These are phyloP conservation scores for Isaurus tuberculatus DNA, from an alignment of 92 coral and sea anemone genomes.

Conservation along the genomic window DNA sequence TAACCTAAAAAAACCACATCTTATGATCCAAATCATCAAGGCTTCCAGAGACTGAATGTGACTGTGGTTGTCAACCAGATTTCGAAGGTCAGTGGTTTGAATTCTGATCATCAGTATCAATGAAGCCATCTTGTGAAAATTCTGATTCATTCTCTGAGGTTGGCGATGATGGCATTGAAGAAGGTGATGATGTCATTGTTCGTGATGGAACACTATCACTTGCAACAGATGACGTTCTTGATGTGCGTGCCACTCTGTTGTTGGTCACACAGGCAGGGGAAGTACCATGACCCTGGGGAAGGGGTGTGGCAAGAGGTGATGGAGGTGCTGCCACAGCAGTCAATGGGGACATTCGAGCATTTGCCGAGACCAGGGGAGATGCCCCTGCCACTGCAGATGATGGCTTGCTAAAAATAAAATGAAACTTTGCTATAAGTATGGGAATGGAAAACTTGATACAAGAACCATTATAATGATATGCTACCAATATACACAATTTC, in stretches of 20 bases:
- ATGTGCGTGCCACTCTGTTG: constrained; percentile 74
- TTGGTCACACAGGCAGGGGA: constrained; percentile 62
- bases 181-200: constrained; percentile 82
- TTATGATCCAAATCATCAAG: neutral
- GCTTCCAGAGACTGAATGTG: neutral
- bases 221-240: constrained; percentile 92
- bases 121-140: constrained; percentile 90
- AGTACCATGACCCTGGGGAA: constrained; percentile 69
- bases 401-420: constrained; percentile 15
- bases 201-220: constrained; percentile 93
- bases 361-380: constrained; percentile 83
- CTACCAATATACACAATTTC: too few relatives aligned
- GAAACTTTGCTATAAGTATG: neutral
- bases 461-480: too few relatives aligned
- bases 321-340: constrained; percentile 78
- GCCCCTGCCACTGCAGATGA: constrained; percentile 36
- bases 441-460: neutral
- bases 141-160: constrained; percentile 90
- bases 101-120: constrained; percentile 83
- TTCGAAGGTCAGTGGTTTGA: constrained; percentile 68
- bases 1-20: neutral
- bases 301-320: constrained; percentile 90
- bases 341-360: constrained; percentile 83
- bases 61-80: neutral
- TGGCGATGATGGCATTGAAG: constrained; percentile 96